Evolutionary conservation across 2,888 invertebrate species (phyloP).

Genomic region (Caenorhabditis sp.): DNA sequence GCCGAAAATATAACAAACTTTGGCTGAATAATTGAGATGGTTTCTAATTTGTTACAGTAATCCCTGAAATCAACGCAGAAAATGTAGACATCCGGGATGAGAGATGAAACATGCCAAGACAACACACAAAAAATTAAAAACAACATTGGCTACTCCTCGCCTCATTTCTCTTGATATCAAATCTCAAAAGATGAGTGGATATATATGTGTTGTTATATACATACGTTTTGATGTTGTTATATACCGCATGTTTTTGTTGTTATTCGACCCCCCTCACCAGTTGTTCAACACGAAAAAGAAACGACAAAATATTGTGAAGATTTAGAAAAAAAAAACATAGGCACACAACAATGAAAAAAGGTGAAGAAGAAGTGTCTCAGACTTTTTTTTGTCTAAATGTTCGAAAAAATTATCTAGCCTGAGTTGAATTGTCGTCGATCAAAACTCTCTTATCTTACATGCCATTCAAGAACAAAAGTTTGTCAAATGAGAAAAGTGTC

Average conservation of each 20-base stretch:
- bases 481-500: background rate
- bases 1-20: too few species aligned
- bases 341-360: background rate
- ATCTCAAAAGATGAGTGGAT: too few species aligned
- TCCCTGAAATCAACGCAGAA: too few species aligned
- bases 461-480: background rate
- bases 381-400: background rate
- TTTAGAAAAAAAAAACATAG: background rate
- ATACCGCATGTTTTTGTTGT: constrained; percentile 32
- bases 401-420: background rate
- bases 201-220: too few species aligned
- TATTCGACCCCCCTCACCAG: constrained; percentile 22
- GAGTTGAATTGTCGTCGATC: background rate
- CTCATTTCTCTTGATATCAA: background rate
- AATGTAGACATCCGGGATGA: background rate
- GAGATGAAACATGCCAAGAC: background rate
- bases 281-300: background rate
- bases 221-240: background rate
- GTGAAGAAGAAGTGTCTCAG: background rate
- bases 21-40: too few species aligned
- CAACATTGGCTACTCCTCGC: background rate
- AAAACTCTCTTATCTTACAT: background rate
- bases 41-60: too few species aligned
- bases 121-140: background rate
- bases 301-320: background rate